phyloP scores from a whole-genome alignment of 2,797 vertebrate genomes.

The Thunnus albacares region DNA sequence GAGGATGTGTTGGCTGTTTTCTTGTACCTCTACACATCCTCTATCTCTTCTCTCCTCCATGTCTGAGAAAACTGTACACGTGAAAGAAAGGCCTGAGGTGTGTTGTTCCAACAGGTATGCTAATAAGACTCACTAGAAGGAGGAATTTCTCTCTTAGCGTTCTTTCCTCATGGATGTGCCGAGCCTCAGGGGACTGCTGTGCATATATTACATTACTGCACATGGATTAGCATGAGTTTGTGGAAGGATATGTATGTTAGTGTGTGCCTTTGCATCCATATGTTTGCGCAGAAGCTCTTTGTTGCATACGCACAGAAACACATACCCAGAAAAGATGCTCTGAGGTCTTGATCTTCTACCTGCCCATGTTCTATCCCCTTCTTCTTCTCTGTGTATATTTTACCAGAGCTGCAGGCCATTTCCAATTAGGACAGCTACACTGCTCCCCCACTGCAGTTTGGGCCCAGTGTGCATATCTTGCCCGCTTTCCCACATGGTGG shows the following conservation, averaged over 20 bases:
- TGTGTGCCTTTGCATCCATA: constrained; percentile 19
- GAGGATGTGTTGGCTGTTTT: neutral
- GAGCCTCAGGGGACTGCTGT: constrained; percentile 49
- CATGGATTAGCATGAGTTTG: constrained; percentile 50
- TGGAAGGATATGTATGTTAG: constrained; percentile 10
- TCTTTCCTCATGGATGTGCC: constrained; percentile 53
- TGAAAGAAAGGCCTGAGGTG: constrained; percentile 41
- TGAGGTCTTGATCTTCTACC: constrained; percentile 29
- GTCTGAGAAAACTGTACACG: constrained; percentile 35
- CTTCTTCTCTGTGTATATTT: constrained; percentile 21
- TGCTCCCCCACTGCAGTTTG: constrained; percentile 21
- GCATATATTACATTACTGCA: constrained; percentile 68
- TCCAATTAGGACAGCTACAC: constrained; percentile 49
- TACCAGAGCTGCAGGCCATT: constrained; percentile 36
- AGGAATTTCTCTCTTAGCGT: constrained; percentile 62
- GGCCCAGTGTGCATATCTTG: constrained; percentile 48
- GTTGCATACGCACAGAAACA: constrained; percentile 26
- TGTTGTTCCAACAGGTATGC: constrained; percentile 65
- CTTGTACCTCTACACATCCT: constrained; percentile 30
- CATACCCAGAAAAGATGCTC: constrained; percentile 20
- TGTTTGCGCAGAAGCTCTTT: constrained; percentile 18
- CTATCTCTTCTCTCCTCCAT: constrained; percentile 1
- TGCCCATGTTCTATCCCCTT: constrained; percentile 11
- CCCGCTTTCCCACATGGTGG: constrained; percentile 52
- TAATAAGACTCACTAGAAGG: constrained; percentile 61